These are phyloP conservation scores for Calameuta idolon DNA, from an alignment of 2,888 invertebrate genomes.

Conservation along the genomic window DNA sequence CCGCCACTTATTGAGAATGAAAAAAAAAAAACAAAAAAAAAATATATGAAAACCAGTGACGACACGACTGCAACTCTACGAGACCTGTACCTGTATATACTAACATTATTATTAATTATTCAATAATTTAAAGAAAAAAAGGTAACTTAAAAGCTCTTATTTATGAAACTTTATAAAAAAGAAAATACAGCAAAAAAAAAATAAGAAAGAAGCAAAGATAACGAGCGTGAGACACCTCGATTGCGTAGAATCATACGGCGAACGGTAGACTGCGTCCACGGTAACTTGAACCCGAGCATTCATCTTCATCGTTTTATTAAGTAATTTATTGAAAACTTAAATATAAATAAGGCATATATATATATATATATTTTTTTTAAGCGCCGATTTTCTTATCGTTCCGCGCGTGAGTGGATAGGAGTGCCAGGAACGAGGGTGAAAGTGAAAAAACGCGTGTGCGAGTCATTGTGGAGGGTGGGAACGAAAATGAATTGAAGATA, in stretches of 20 bases:
- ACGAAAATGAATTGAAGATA: neutral
- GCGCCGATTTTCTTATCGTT: slow-evolving; percentile 5
- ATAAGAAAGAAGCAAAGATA: neutral
- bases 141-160: slow-evolving; percentile 56
- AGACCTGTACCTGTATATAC: slow-evolving; percentile 68
- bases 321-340: slow-evolving; percentile 45
- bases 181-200: slow-evolving; percentile 2
- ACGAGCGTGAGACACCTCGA: neutral
- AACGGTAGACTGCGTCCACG: slow-evolving; percentile 56
- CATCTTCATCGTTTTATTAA: slow-evolving; percentile 20
- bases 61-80: slow-evolving; percentile 68
- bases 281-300: slow-evolving; percentile 9
- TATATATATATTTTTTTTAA: slow-evolving; percentile 8
- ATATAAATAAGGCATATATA: slow-evolving; percentile 1
- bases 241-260: slow-evolving; percentile 25
- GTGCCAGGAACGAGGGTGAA: neutral
- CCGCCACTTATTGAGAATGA: slow-evolving; percentile 46
- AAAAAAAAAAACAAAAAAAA: slow-evolving; percentile 15
- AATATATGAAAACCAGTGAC: slow-evolving; percentile 61
- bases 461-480: neutral
- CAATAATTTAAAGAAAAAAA: slow-evolving; percentile 46
- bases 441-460: neutral
- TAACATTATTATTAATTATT: slow-evolving; percentile 59
- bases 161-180: slow-evolving; percentile 44
- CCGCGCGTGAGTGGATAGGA: neutral